Base-by-base conservation (phyloP, 2,113 vertebrate species). In the Geococcyx californianus region DNA sequence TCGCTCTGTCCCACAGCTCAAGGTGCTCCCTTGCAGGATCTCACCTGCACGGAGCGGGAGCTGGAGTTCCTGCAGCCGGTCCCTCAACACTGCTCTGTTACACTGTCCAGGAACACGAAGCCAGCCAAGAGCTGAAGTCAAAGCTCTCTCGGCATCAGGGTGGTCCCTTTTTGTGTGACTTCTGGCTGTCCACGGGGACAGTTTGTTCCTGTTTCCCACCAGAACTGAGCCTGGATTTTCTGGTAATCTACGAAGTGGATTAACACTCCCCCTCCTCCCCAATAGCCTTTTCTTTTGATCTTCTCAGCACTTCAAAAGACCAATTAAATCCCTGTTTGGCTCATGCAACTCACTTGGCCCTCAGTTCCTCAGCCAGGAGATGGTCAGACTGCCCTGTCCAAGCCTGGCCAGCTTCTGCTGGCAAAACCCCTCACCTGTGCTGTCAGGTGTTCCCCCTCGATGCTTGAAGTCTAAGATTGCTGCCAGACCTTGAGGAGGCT, bases 171-270 rank as follows among this genome's bases (percentile, higher is more conserved):
- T 95, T 20, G 47, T 49, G 47, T 49, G 47, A 49, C 47, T 21
- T 49, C 23, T 49, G 21, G 96, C 93, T 99, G 98, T 49, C 98
- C 98, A 98, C 97, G 44, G 97, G 99, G 92, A 99, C 98, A 0
- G 97, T 98, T 98, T 99, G 99, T 96, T 99, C 98, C 94, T 97
- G 70, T 94, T 97, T 98, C 85, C 98, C 98, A 75, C 99, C 98
- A 36, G 98, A 95, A 75, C 80, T 98, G 79, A 99, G 97, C 80
- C 96, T 96, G 97, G 99, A 98, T 95, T 98, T 98, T 95, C 99
- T 97, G 69, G 96, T 98, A 83, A 99, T 98, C 98, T 98, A 94
- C 84, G 64, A 64, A 93, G 86, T 38, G 68, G 73, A 85, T 89
- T 69, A 11, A 52, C 47, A 24, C 47, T 49, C 47, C 21, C 23